Base-by-base conservation (phyloP, 1,140 invertebrate species). In the Orius insidiosus region DNA sequence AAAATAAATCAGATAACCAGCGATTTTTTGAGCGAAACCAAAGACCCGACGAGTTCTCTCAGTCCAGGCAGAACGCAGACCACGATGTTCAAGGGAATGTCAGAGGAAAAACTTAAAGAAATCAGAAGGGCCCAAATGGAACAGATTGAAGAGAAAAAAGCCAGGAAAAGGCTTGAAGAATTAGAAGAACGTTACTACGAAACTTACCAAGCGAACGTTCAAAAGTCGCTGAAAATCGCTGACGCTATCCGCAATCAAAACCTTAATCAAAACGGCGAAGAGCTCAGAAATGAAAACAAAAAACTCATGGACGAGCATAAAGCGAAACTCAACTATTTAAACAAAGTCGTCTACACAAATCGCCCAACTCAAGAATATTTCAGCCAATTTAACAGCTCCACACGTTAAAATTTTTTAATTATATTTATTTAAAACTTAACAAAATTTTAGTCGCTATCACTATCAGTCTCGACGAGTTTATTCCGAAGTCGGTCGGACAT, bases 91-190 rank as follows among this genome's bases (percentile, higher is more conserved):
- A 43, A 43, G 19, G 41, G 41, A 2, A 43, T 43, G 41, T 43
- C 41, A 3, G 41, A 43, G 30, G 41, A n/a, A 14, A 16, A 31
- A 24, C 24, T 11, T 5, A 30, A 18, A n/a, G 41, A 43, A 43
- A 43, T 43, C 24, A 43, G 31, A 43, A 24, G 41, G 4, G 31
- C 31, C n/a, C 41, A 43, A 43, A n/a, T 43, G 19, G 41, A 43
- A 43, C 41, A 43, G 11, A 43, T 43, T 31, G 41, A 9, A 9
- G 41, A 43, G 14, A 43, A 32, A 24, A 43, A 43, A 31, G 24
- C 9, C 19, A 2, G 24, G 8, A 43, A 43, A 16, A n/a, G 41
- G 24, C 18, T 11, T 30, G 41, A 24, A 32, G 41, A 43, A 16
- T 3, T 32, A 5, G 41, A 43, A 11, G 41, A 43, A 32, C 5